Evolutionary conservation across 1,140 invertebrate species (phyloP), one percentile per base, ranked within the genome.

Genomic region (Drosophila tsacasi): DNA sequence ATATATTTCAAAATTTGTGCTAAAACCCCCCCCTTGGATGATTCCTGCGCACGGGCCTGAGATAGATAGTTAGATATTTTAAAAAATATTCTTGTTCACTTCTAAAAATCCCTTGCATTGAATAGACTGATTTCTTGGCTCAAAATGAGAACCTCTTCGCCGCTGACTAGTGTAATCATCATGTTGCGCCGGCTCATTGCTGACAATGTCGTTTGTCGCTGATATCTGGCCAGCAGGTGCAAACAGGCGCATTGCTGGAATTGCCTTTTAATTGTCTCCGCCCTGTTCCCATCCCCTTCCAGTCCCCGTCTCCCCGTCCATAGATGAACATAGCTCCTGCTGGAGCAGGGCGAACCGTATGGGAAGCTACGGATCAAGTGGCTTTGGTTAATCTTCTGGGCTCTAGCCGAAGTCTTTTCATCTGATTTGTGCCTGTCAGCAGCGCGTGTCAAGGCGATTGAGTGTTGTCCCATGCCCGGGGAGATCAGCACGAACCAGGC

Each of bases 171-270:
- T 81, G 82, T 74, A 60, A 42, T 37, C 63, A 74, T 76, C 40
- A 47, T 74, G 37, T 35, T 50, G 39, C 47, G 9, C 49, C 30
- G 54, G 35, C 55, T 52, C 54, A 73, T 61, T 73, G 78, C 72
- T 85, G 78, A 81, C 82, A 78, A 74, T 57, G 50, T 62, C 76
- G 73, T 62, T 55, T 75, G 37, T 80, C 76, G 47, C 49, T 79
- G 82, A 85, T 85, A 80, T 69, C 54, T 80, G 62, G 74, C 42
- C 82, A 78, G 82, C 82, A 85, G 82, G 82, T 85, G 82, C 82
- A 85, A 85, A 64, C 78, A 78, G 72, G 39, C 81, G 77, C 81
- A 84, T 85, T 68, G 77, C 67, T 85, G 66, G 81, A 81, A 84
- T 85, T 66, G 82, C 64, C 39, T 85, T 84, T 84, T 84, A 84